Base-by-base conservation (phyloP, 2,888 invertebrate species). In the Drosophila mimetica region DNA sequence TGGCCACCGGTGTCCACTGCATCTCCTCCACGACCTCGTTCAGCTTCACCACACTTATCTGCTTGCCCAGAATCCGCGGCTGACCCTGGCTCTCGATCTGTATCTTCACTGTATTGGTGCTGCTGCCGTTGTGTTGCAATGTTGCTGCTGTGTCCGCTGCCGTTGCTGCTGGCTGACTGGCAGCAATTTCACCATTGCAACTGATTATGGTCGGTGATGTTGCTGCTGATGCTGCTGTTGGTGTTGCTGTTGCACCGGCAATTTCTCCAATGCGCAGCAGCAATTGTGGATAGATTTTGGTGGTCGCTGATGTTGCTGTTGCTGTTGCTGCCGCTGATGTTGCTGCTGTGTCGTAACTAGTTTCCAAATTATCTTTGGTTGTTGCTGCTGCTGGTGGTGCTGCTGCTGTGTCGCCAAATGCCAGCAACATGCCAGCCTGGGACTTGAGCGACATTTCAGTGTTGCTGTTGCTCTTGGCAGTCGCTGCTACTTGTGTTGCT, bases 1-100 rank as follows among this genome's bases (percentile, higher is more conserved):
- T 44, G 51, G 95, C 95, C 94, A 95, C 95, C 58, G 95, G 83
- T 60, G 90, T 91, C 66, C 90, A 92, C 9, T 71, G 69, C 48
- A 72, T 53, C 20, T 78, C 52, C 79, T 74, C 79, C 6, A 69
- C 60, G 69, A 81, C 87, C 32, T 85, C 85, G 67, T 87, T 83
- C 58, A 83, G 47, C 34, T 81, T 85, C 7, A 83, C 77, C 48
- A 83, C 86, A 54, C 81, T 84, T 8, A 77, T 83, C 54, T 76
- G 75, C 69, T 80, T 84, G 74, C 81, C 76, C 18, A 77, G 67
- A 37, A 66, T 65, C 14, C 73, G 75, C 39, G 59, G 58, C 42
- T 51, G 65, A 54, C 61, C 74, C 25, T 57, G 54, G 34, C 76
- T 79, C 67, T 90, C 86, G 59, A 91, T 91, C 77, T 91, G 90